phyloP scores from a whole-genome alignment of 2,888 invertebrate species.

The Coronaproctus castanopsis region DNA sequence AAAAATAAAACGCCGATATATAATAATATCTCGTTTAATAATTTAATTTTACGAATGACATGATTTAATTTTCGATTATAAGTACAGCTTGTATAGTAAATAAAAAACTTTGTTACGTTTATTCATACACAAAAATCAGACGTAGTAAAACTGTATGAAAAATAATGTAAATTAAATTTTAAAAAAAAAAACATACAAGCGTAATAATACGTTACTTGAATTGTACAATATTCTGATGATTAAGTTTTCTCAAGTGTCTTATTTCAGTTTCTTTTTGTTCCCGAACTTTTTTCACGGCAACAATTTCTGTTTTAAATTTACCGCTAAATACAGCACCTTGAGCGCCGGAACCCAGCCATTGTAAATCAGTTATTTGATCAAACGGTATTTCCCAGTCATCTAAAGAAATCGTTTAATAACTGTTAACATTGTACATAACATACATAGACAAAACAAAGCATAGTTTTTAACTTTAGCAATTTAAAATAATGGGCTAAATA shows the following conservation, averaged over 20 bases:
- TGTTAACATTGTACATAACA: no score
- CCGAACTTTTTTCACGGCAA: constrained; percentile 90
- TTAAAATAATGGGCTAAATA: no score
- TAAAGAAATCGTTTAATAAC: constrained; percentile 27
- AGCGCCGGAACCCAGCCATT: constrained; percentile 85
- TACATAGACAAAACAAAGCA: no score
- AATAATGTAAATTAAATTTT: neutral
- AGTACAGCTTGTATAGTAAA: no score
- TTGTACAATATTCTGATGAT: constrained; percentile 85
- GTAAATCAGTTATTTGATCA: constrained; percentile 66
- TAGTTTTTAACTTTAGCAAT: no score
- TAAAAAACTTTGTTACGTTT: no score
- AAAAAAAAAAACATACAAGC: neutral
- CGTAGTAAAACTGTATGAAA: no score
- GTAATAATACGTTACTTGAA: constrained; percentile 46
- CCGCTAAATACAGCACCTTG: constrained; percentile 91
- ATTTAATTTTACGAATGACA: no score
- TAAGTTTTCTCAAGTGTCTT: constrained; percentile 69
- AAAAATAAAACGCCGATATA: no score
- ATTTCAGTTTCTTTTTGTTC: constrained; percentile 85
- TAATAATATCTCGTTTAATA: no score
- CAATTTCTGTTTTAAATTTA: constrained; percentile 54
- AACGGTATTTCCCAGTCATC: constrained; percentile 93
- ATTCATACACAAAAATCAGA: no score
- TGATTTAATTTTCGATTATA: no score